Evolutionary conservation across 2,797 vertebrate species (phyloP).

Genomic region (Peromyscus nudipes): DNA sequence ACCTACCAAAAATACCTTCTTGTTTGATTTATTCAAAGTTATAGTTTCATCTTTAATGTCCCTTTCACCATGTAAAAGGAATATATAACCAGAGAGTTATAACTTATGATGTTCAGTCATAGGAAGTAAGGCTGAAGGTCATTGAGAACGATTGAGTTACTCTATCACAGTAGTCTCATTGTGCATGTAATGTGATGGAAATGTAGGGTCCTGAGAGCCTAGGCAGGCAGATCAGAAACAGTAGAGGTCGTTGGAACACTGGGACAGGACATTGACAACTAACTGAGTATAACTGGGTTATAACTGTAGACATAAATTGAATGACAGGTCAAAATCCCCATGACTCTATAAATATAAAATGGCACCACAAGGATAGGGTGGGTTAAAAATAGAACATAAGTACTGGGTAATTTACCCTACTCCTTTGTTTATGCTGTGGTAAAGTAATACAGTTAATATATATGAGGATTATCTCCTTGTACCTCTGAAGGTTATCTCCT

Average conservation of each 20-base stretch:
- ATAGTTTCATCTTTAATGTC: neutral
- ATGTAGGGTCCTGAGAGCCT: neutral
- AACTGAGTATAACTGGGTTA: neutral
- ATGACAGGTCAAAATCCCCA: neutral
- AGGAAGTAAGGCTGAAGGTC: neutral
- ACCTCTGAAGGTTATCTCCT: neutral
- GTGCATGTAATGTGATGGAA: neutral
- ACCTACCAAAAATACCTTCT: neutral
- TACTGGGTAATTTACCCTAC: neutral
- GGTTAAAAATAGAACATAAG: neutral
- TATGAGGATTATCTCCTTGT: neutral
- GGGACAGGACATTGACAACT: neutral
- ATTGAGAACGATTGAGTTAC: neutral
- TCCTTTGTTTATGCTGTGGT: neutral
- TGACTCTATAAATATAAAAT: neutral
- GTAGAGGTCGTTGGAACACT: neutral
- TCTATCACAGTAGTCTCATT: neutral
- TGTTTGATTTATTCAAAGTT: conserved; percentile 7
- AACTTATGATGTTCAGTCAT: neutral
- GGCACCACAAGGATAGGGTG: neutral
- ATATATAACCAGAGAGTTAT: neutral
- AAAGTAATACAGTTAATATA: neutral
- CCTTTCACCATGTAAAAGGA: neutral
- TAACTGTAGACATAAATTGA: neutral
- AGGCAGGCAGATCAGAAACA: neutral